These are phyloP conservation scores for Grallaria varia DNA, from an alignment of 2,113 vertebrate genomes.

Conservation along the genomic window DNA sequence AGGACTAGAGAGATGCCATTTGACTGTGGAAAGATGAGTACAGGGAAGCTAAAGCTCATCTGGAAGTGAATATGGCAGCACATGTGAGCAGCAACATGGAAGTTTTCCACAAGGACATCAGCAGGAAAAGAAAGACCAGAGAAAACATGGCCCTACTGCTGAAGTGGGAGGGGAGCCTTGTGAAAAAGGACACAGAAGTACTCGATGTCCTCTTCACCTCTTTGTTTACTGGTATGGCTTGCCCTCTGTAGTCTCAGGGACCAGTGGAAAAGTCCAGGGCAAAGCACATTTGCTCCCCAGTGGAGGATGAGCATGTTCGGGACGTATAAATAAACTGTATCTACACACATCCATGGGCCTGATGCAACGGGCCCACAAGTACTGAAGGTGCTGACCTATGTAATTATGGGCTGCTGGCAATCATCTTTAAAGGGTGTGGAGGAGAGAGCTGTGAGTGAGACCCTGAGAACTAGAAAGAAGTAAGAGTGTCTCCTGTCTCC, in stretches of 20 bases:
- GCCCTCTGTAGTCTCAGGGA: neutral
- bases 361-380: neutral
- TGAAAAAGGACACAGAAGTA: neutral
- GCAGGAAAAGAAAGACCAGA: neutral
- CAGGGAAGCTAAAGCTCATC: neutral
- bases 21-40: neutral
- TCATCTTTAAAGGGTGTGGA: neutral
- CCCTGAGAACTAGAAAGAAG: neutral
- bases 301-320: neutral
- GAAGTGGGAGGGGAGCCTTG: neutral
- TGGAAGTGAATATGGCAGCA: neutral
- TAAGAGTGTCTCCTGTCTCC: neutral
- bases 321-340: neutral
- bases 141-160: rapidly evolving
- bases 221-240: neutral
- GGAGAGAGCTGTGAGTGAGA: rapidly evolving
- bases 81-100: neutral
- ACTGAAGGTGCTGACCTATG: neutral
- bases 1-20: neutral
- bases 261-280: neutral
- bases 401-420: neutral
- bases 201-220: neutral
- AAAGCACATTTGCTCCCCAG: neutral
- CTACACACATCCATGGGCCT: neutral
- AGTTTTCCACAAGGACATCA: neutral